Base-by-base conservation (phyloP, 2,113 vertebrate species). In the Colaptes auratus region DNA sequence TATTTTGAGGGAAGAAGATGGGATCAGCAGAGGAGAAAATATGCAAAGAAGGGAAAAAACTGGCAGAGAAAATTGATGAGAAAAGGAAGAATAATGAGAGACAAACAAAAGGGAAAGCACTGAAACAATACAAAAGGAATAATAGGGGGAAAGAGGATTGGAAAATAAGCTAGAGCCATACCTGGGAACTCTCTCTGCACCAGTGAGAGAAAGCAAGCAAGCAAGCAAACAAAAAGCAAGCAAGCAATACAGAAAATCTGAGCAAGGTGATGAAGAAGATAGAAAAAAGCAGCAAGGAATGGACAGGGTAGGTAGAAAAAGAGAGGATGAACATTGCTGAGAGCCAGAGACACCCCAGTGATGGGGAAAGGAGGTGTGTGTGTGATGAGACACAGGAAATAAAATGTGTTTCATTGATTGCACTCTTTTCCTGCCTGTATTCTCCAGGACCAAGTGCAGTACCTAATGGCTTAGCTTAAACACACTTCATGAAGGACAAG, bases 21-120 rank as follows among this genome's bases (percentile, higher is more conserved):
- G 88, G 80, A 88, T 92, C 76, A 92, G 50, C 88, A 89, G 91
- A 93, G 89, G 79, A 95, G 94, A 93, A 95, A 93, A 96, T 92
- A 90, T 59, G 73, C 82, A 88, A 88, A 88, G 65, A 90, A 11
- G 21, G 24, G 56, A 81, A 92, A 92, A 96, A 93, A 61, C 20
- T 69, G 79, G 90, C 91, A 90, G 91, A 89, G 84, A 88, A 92
- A 95, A 95, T 58, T 91, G 93, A 92, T 88, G 72, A 86, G 88
- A 88, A 91, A 94, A 91, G 72, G 65, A 90, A 95, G 69, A 95
- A 78, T 81, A 90, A 94, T 91, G 86, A 92, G 79, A 85, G 19
- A 66, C 20, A 88, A 89, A 80, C 64, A 91, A 80, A 83, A 75
- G 23, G 35, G 15, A 91, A 94, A 90, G 31, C 77, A 81, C 46